Percentiles rank a stretch among this genome's conserved stretches.
phyloP scores from a whole-genome alignment of 23 tunicate species.

The Ascidia mentula region DNA sequence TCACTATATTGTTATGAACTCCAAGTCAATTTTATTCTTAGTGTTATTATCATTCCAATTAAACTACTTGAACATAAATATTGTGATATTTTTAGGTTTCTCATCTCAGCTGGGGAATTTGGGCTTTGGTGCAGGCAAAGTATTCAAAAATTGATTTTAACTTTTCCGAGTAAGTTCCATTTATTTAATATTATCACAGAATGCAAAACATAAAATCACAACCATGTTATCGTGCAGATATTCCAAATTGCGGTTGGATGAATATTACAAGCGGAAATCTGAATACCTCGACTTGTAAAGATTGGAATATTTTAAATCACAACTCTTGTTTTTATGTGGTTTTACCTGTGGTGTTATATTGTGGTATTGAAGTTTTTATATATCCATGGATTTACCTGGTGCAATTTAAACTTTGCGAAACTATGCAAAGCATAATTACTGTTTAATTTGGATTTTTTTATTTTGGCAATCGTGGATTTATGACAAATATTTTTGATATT shows the following conservation, averaged over 20 bases:
- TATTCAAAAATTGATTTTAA: constrained; percentile 79
- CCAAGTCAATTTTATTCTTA: neutral
- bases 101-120: constrained; percentile 83
- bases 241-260: constrained; percentile 42
- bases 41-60: neutral
- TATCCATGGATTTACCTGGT: too few species aligned
- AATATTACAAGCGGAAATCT: constrained; percentile 49
- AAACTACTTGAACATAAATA: neutral
- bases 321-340: too few species aligned
- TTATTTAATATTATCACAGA: neutral
- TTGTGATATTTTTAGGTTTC: constrained; percentile 38
- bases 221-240: constrained; percentile 23
- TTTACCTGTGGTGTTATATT: too few species aligned
- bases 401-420: too few species aligned
- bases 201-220: neutral
- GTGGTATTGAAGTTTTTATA: too few species aligned
- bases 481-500: too few species aligned
- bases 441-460: too few species aligned
- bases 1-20: too few species aligned
- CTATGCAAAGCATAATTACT: too few species aligned
- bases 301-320: too few species aligned
- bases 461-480: too few species aligned
- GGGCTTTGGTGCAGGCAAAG: constrained; percentile 80
- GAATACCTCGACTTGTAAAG: constrained; percentile 44
- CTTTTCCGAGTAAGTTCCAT: constrained; percentile 58